Conservation (phyloP, 2,797 vertebrate genomes). For the Notoglanidium macrostoma region DNA sequence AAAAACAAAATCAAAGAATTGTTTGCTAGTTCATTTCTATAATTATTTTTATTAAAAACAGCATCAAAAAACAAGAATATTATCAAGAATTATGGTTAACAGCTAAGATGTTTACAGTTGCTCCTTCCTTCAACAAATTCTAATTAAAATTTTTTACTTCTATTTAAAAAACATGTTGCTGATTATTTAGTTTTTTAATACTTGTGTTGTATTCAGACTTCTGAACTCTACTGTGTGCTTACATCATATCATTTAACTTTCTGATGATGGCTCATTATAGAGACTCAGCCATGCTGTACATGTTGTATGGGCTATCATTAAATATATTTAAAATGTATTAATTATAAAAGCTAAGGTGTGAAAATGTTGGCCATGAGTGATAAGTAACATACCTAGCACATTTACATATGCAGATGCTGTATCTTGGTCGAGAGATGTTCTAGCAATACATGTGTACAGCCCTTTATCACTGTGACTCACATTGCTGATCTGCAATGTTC, state of each 20-base stretch:
- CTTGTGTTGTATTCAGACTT: neutral
- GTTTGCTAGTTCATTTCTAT: neutral
- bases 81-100: neutral
- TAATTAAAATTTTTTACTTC: neutral
- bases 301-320: neutral
- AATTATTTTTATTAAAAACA: neutral
- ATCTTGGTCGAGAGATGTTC: constrained; percentile 80
- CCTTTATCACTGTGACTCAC: constrained; percentile 84
- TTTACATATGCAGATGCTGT: constrained; percentile 73
- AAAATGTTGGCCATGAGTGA: neutral
- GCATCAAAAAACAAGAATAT: neutral
- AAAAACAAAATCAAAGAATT: neutral
- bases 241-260: neutral
- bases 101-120: neutral
- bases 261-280: too few species aligned
- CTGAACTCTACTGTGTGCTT: neutral
- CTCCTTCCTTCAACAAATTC: neutral
- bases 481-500: constrained; percentile 81
- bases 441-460: constrained; percentile 80
- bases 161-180: too few species aligned
- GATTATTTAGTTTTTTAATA: neutral
- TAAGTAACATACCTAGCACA: constrained; percentile 78
- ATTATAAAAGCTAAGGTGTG: neutral
- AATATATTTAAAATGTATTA: neutral
- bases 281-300: neutral